These are phyloP conservation scores for Stenodera caucasica DNA, from an alignment of 2,888 invertebrate genomes.

Conservation along the genomic window DNA sequence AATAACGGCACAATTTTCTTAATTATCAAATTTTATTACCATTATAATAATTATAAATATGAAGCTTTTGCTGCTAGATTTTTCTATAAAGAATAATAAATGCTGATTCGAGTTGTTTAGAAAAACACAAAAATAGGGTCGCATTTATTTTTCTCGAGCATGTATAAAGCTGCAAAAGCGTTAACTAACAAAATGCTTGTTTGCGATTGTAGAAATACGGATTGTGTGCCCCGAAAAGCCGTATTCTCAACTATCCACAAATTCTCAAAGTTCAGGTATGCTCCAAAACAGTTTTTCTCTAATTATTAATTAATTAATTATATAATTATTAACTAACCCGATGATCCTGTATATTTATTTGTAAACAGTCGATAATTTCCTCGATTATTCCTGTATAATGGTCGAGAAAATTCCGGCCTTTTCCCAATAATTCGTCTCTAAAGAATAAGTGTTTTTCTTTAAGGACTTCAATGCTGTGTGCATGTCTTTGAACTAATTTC, in stretches of 20 bases:
- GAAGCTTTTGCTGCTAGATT: slow-evolving; percentile 23
- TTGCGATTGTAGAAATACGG: slow-evolving; percentile 69
- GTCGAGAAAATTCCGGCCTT: slow-evolving; percentile 12
- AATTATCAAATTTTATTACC: slow-evolving; percentile 32
- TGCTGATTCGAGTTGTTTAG: slow-evolving; percentile 11
- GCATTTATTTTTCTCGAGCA: slow-evolving; percentile 33
- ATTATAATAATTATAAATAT: slow-evolving; percentile 3
- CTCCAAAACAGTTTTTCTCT: slow-evolving; percentile 20
- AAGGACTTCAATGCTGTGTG: slow-evolving; percentile 32
- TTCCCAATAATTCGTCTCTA: slow-evolving; percentile 2
- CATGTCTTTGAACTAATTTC: slow-evolving; percentile 36
- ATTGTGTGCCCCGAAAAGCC: slow-evolving; percentile 77
- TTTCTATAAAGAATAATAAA: slow-evolving; percentile 18
- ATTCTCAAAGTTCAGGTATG: slow-evolving; percentile 74
- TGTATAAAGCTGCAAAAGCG: slow-evolving; percentile 41
- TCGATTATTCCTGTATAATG: slow-evolving; percentile 11
- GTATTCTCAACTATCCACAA: slow-evolving; percentile 73
- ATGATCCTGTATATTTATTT: too few relatives aligned
- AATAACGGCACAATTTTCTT: neutral
- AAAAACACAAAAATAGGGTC: neutral
- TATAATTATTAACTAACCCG: neutral
- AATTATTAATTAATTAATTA: neutral
- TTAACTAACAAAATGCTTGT: slow-evolving; percentile 54
- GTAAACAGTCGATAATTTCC: neutral
- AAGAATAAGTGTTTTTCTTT: slow-evolving; percentile 13